A percentile compares a stretch with the other conserved stretches of the same genome.
Evolutionary conservation across 2,113 vertebrate species (phyloP).

Genomic region (Mionectes macconnelli): DNA sequence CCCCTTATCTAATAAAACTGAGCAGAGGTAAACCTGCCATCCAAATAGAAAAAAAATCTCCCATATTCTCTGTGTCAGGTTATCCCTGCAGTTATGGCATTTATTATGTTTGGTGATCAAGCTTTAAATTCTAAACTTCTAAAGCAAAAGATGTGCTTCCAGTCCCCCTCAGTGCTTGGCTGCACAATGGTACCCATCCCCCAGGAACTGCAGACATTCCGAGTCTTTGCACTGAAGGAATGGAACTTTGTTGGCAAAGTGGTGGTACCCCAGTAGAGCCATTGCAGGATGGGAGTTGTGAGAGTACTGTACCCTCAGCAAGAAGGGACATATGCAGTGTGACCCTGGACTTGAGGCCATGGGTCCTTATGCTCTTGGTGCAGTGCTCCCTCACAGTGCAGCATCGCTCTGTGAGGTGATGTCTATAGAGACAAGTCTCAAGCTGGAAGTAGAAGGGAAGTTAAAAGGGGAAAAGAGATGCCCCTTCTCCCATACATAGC

Average conservation of each 20-base stretch:
- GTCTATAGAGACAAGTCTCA: neutral
- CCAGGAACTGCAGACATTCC: accelerated
- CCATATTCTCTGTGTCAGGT: neutral
- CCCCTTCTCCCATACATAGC: neutral
- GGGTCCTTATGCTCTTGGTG: neutral
- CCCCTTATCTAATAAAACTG: neutral
- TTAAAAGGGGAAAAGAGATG: neutral
- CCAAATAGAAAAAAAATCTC: neutral
- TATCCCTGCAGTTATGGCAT: neutral
- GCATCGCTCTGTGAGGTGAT: neutral
- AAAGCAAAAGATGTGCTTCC: accelerated
- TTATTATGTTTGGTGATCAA: neutral
- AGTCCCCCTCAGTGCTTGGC: neutral
- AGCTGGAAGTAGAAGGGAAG: neutral
- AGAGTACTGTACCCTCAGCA: accelerated
- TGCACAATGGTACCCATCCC: accelerated
- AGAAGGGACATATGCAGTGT: neutral
- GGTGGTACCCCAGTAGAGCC: neutral
- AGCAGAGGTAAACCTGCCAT: neutral
- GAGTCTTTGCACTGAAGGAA: neutral
- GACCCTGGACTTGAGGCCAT: neutral
- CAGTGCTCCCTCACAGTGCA: neutral
- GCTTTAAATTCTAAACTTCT: neutral
- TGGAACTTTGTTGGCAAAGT: neutral
- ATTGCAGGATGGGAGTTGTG: accelerated